Evolutionary conservation across 2,888 invertebrate species (phyloP).

Genomic region (Leistus spinibarbis): DNA sequence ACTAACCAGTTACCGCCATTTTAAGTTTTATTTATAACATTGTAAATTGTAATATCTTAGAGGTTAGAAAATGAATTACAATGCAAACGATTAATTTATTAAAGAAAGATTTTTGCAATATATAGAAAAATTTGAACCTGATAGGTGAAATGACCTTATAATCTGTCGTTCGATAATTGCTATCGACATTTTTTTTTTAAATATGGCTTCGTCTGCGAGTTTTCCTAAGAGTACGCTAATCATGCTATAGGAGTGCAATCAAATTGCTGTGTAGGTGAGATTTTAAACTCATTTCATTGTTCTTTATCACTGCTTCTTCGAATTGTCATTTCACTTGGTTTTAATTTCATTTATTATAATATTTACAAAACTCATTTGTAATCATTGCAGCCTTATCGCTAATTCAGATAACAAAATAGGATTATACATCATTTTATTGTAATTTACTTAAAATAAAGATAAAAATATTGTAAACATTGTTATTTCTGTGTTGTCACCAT

Average conservation of each 20-base stretch:
- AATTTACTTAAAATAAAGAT: conserved; percentile 38
- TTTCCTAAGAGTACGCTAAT: conserved; percentile 26
- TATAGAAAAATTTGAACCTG: not conserved
- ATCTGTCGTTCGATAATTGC: not conserved
- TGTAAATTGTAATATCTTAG: too few species aligned
- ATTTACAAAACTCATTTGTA: conserved; percentile 22
- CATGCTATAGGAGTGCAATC: conserved; percentile 33
- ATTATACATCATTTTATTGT: conserved; percentile 37
- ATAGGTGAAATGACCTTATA: not conserved
- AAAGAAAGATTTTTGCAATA: too few species aligned
- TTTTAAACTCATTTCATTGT: not conserved
- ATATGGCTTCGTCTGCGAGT: conserved; percentile 16
- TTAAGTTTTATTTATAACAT: not conserved
- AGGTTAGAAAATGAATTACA: too few species aligned
- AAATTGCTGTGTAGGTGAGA: conserved; percentile 25
- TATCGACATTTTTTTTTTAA: not conserved
- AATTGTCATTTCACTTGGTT: conserved; percentile 18
- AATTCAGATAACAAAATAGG: conserved; percentile 8
- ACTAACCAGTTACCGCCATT: not conserved
- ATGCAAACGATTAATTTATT: too few species aligned
- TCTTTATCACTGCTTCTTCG: not conserved
- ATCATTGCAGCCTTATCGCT: conserved; percentile 33
- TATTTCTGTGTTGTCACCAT: not conserved
- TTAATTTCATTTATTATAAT: conserved; percentile 21
- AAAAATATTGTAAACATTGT: not conserved